Percentiles rank a stretch among this genome's conserved stretches.
These are phyloP conservation scores for Drosophila atripex DNA, from an alignment of 2,888 invertebrate genomes.

Conservation along the genomic window DNA sequence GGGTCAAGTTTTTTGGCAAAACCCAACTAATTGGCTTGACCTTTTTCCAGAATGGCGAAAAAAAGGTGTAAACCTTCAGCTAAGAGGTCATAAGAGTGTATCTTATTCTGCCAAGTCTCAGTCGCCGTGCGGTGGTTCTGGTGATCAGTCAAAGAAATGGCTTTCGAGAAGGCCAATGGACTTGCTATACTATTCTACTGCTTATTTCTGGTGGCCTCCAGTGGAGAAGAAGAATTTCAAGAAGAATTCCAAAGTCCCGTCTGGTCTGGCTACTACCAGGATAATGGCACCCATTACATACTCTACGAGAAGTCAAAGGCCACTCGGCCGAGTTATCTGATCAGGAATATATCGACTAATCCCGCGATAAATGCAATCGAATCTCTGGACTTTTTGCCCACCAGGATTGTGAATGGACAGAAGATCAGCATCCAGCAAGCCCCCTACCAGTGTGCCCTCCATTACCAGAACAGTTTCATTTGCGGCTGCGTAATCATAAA, in stretches of 20 bases:
- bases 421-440: neutral
- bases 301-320: neutral
- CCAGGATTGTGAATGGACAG: neutral
- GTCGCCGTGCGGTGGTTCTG: neutral
- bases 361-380: neutral
- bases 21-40: constrained; percentile 1
- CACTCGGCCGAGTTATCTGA: neutral
- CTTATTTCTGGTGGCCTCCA: neutral
- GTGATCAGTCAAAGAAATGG: neutral
- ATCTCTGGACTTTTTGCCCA: neutral
- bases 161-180: neutral
- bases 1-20: neutral
- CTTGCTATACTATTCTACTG: neutral
- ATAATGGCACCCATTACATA: constrained; percentile 2
- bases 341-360: neutral
- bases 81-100: neutral
- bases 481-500: neutral
- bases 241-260: neutral
- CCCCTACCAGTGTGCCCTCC: neutral
- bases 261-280: neutral
- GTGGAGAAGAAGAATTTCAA: neutral
- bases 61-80: neutral
- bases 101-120: neutral
- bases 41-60: neutral
- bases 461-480: neutral